Evolutionary conservation across 1,140 invertebrate species (phyloP), one percentile per base, ranked within the genome.

Genomic region (Trichomalopsis sarcophagae): DNA sequence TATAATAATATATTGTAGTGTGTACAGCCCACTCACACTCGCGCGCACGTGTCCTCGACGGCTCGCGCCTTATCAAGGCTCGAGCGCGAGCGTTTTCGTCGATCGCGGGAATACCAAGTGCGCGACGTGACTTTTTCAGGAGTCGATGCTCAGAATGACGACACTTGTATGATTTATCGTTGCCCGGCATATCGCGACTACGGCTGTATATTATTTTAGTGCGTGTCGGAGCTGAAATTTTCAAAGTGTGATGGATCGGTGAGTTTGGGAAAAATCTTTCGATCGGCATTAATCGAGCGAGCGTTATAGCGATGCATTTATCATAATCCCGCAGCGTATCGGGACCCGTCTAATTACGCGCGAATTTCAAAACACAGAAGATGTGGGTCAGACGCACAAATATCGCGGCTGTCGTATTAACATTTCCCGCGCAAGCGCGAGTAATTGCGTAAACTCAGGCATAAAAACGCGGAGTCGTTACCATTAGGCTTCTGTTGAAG

Each of bases 101-200:
- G 23, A 71, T 71, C 69, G 11, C 69, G 69, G 14, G 69, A 71
- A 71, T 71, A 71, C 30, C 30, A 71, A 71, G 69, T 71, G 69
- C 23, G 10, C 69, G 69, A 62, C 55, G 55, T 62, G 55, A 62
- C 55, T 62, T 62, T 62, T 62, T 6, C 55, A 62, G 55, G 17
- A 6, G 21, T n/a, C 4, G 55, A 21, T 62, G 55, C 50, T 14
- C 55, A 5, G 55, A 27, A 62, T 62, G 55, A 62, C 55, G 55
- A 62, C 55, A 62, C 21, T 62, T 62, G 5, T 3, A 62, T 62
- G 55, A 62, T 62, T 62, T 21, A 62, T 62, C 55, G 55, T n/a
- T 7, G 6, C 6, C 55, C 17, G 55, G 55, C 55, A 62, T 62
- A 21, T 14, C 21, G 5, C 21, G 17, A 62, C 17, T 17, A 0